Evolutionary conservation across 1,140 invertebrate species (phyloP).

Genomic region (Heterodera schachtii): DNA sequence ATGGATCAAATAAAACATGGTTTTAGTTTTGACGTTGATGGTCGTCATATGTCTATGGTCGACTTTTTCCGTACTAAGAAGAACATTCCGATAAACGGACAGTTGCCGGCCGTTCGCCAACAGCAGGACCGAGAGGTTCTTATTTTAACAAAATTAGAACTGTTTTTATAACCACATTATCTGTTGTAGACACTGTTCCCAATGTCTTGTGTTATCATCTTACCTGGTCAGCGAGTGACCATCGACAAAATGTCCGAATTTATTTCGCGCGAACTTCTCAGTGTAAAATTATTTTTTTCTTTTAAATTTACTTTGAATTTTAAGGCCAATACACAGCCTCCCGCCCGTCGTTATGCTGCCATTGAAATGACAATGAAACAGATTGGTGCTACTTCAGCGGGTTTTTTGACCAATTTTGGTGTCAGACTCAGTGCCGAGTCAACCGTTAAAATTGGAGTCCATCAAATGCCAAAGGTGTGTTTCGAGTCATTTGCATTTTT

Average conservation of each 20-base stretch:
- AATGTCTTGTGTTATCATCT: constrained; percentile 10
- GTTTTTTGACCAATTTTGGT: constrained; percentile 10
- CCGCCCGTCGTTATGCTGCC: constrained; percentile 1
- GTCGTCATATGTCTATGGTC: neutral
- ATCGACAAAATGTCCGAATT: constrained; percentile 32
- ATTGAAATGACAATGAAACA: constrained; percentile 15
- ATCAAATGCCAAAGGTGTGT: neutral
- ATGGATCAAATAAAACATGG: neutral
- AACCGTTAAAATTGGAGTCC: constrained; percentile 5
- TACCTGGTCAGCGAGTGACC: constrained; percentile 35
- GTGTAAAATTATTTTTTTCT: constrained; percentile 1
- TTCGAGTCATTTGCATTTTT: neutral
- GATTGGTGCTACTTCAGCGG: neutral
- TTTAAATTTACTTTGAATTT: neutral
- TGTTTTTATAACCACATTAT: neutral
- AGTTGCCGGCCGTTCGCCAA: constrained; percentile 13
- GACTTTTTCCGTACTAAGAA: constrained; percentile 27
- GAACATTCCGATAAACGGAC: constrained; percentile 7
- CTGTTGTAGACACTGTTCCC: constrained; percentile 21
- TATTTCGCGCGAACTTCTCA: constrained; percentile 35
- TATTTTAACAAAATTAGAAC: neutral
- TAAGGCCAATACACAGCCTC: constrained; percentile 14
- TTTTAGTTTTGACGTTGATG: constrained; percentile 29
- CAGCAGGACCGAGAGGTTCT: constrained; percentile 16
- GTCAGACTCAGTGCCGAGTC: constrained; percentile 1